A percentile compares a stretch with the other conserved stretches of the same genome.
Conservation (phyloP, 2,888 invertebrate genomes). For the Drosophila quasianomalipes region DNA sequence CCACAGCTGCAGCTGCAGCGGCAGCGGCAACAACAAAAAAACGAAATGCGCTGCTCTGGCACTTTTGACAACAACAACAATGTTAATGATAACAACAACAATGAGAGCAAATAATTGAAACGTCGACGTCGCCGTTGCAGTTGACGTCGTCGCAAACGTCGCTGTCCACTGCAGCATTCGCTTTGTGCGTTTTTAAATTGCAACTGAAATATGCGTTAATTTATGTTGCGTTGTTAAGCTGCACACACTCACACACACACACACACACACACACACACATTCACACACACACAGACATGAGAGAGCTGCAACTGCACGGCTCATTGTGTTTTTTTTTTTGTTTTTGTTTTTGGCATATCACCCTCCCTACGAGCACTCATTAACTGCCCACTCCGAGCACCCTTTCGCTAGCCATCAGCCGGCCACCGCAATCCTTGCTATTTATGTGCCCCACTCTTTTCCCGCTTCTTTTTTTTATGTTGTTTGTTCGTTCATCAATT, state of each 20-base stretch:
- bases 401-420: background rate
- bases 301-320: background rate
- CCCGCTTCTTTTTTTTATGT: background rate
- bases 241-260: constrained; percentile 36
- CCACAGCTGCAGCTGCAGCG: constrained; percentile 33
- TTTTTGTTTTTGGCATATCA: constrained; percentile 23
- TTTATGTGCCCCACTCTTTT: constrained; percentile 19
- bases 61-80: constrained; percentile 77
- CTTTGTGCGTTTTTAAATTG: constrained; percentile 78
- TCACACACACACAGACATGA: background rate
- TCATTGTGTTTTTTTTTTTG: constrained; percentile 7
- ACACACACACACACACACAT: constrained; percentile 19
- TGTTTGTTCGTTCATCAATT: constrained; percentile 25
- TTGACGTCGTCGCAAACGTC: constrained; percentile 22
- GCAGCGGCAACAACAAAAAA: constrained; percentile 52
- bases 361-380: constrained; percentile 35
- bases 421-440: constrained; percentile 17
- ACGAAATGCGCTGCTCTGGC: constrained; percentile 59
- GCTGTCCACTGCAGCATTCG: constrained; percentile 64
- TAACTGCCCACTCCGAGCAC: constrained; percentile 42
- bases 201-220: constrained; percentile 79
- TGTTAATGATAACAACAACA: constrained; percentile 71
- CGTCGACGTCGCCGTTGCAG: constrained; percentile 56
- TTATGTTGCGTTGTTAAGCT: constrained; percentile 71
- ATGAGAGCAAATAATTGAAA: constrained; percentile 74